phyloP scores from a whole-genome alignment of 2,113 vertebrate genomes.

The Toxotes chatareus region DNA sequence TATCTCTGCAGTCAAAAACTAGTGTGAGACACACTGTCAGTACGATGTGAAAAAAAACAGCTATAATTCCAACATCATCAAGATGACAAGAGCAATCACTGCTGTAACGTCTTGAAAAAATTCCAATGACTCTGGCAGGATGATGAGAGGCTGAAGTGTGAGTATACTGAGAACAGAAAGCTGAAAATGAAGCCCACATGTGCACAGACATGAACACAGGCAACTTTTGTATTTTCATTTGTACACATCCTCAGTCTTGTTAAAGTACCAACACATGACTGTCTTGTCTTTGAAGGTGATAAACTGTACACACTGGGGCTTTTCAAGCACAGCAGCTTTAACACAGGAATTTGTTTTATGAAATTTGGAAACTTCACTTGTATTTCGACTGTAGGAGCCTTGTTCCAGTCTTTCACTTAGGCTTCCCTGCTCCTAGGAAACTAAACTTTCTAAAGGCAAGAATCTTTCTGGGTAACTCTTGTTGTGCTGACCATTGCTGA shows the following conservation, averaged over 20 bases:
- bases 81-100: neutral
- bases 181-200: conserved; percentile 5
- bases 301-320: neutral
- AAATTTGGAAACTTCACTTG: too few relatives aligned
- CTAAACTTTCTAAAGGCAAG: too few relatives aligned
- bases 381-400: too few relatives aligned
- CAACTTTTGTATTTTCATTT: conserved; percentile 6
- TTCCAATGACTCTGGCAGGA: neutral
- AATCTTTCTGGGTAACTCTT: too few relatives aligned
- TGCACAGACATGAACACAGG: neutral
- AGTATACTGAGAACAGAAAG: conserved; percentile 3
- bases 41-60: neutral
- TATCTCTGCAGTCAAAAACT: neutral
- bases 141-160: conserved; percentile 3
- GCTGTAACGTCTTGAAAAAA: conserved; percentile 11
- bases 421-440: too few relatives aligned
- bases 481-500: too few relatives aligned
- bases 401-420: too few relatives aligned
- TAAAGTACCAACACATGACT: neutral
- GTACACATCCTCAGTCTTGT: neutral
- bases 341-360: neutral
- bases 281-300: conserved; percentile 1
- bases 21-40: neutral
- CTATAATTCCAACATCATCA: conserved; percentile 5
- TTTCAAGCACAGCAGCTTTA: neutral